phyloP scores from a whole-genome alignment of 2,113 vertebrate species.

The Orycteropus afer region DNA sequence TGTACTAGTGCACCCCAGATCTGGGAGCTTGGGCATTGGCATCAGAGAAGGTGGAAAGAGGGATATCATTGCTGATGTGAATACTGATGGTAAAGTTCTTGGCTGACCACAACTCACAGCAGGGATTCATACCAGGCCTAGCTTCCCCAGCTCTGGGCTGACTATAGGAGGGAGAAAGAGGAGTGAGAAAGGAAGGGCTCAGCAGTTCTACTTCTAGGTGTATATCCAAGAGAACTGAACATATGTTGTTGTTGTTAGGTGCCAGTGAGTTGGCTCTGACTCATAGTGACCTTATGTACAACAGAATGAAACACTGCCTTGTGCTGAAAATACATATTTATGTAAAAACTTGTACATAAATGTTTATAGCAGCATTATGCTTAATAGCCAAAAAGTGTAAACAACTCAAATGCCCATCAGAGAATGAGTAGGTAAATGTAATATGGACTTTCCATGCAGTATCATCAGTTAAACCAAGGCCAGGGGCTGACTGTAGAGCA shows the following conservation, averaged over 20 bases:
- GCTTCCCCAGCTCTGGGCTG: neutral
- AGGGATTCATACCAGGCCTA: fast-evolving
- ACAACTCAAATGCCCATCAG: neutral
- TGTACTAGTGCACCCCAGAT: neutral
- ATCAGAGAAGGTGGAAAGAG: neutral
- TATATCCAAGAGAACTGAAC: neutral
- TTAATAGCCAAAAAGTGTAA: neutral
- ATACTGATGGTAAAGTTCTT: too few species aligned
- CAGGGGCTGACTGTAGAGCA: too few species aligned
- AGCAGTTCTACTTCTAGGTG: fast-evolving
- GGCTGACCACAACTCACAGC: fast-evolving
- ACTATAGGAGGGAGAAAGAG: neutral
- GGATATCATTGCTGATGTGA: too few species aligned
- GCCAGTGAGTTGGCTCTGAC: too few species aligned
- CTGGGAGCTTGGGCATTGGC: neutral
- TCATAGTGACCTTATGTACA: too few species aligned
- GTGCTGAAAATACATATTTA: fast-evolving
- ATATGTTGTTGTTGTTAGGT: too few species aligned
- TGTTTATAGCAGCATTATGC: neutral
- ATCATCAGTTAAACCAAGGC: too few species aligned
- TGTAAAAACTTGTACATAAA: fast-evolving
- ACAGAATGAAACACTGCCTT: too few species aligned
- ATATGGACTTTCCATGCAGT: fast-evolving
- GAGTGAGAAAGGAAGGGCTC: neutral
- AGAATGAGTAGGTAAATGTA: neutral